Evolutionary conservation across 2,888 invertebrate species (phyloP).

Genomic region (Eupithecia abbreviata): DNA sequence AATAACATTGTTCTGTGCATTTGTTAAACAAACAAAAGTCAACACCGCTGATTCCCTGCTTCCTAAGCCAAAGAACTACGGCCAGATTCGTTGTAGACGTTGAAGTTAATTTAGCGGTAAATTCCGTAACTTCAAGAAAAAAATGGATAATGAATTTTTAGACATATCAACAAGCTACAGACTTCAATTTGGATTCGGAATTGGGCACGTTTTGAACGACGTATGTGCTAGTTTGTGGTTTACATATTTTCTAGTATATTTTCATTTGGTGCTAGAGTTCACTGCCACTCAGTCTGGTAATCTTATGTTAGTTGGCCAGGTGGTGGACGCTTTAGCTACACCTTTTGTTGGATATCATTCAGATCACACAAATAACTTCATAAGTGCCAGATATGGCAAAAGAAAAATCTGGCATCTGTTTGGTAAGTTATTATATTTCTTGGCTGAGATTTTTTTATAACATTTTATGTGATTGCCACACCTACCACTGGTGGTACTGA

Average conservation of each 20-base stretch:
- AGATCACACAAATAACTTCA: conserved; percentile 87
- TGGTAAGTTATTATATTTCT: conserved; percentile 81
- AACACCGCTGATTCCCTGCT: neutral
- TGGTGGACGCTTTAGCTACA: conserved; percentile 93
- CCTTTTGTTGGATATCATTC: conserved; percentile 94
- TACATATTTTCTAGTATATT: conserved; percentile 93
- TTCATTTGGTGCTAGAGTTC: conserved; percentile 85
- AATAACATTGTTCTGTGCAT: neutral
- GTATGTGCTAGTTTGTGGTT: conserved; percentile 97
- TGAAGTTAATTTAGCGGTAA: neutral
- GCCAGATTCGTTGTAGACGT: neutral
- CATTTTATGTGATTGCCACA: neutral
- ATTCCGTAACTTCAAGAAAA: neutral
- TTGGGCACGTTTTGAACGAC: conserved; percentile 96
- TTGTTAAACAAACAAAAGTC: conserved; percentile 1
- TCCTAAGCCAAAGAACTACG: neutral
- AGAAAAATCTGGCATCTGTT: conserved; percentile 95
- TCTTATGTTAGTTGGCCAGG: conserved; percentile 91
- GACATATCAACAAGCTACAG: conserved; percentile 74
- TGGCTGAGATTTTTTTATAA: neutral
- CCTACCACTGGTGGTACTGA: neutral
- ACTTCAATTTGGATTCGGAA: conserved; percentile 85
- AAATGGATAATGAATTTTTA: conserved; percentile 78
- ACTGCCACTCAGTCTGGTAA: conserved; percentile 83
- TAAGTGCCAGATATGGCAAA: conserved; percentile 89